Percentiles rank a stretch among this genome's conserved stretches.
Conservation (phyloP, 2,888 invertebrate genomes). For the Neoitamus cyanurus region DNA sequence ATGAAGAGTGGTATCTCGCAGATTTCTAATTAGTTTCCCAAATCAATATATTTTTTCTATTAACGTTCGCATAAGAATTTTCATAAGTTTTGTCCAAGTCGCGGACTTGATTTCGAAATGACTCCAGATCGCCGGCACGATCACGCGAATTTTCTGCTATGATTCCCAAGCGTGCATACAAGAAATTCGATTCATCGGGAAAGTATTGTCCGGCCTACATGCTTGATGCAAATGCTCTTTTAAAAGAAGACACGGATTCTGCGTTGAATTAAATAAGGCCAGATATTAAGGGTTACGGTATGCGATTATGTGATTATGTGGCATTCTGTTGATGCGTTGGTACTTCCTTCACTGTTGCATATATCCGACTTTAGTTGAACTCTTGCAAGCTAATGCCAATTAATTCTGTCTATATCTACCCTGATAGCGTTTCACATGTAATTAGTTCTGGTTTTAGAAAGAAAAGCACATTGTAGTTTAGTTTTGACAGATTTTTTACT, state of each 20-base stretch:
- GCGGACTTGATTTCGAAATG: background rate
- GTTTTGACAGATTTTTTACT: no score
- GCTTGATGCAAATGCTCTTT: background rate
- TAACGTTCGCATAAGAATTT: background rate
- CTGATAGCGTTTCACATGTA: no score
- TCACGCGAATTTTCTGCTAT: background rate
- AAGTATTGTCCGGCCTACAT: background rate
- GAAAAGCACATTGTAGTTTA: no score
- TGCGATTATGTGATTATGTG: no score
- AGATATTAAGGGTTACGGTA: background rate
- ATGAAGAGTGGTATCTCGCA: slow-evolving; percentile 15
- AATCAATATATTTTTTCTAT: background rate
- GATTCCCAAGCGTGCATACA: background rate
- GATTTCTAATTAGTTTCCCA: slow-evolving; percentile 11
- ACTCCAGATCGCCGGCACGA: background rate
- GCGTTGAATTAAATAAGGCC: background rate
- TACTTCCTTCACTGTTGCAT: no score
- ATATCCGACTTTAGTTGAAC: no score
- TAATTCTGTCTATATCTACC: no score
- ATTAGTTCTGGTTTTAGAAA: no score
- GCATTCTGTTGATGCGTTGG: no score
- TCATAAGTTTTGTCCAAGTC: background rate
- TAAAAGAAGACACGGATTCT: background rate
- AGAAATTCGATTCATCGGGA: background rate
- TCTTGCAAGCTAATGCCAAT: no score